Percentiles rank a stretch among this genome's conserved stretches.
Evolutionary conservation across 2,797 vertebrate species (phyloP).

Genomic region (Sternotherus odoratus): DNA sequence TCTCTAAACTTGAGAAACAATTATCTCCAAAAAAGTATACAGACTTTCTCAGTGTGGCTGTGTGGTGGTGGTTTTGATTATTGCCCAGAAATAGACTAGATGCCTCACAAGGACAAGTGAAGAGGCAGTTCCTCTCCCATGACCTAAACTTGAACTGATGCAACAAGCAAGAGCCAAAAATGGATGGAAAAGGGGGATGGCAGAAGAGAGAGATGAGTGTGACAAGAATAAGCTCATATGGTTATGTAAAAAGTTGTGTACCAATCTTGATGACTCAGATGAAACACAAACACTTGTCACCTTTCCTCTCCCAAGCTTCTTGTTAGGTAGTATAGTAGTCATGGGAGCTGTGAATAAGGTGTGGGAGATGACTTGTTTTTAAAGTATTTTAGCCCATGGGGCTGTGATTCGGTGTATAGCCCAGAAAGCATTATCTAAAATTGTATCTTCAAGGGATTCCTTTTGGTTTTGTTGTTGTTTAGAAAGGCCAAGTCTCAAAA

Average conservation of each 20-base stretch:
- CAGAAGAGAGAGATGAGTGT: background rate
- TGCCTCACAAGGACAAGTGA: background rate
- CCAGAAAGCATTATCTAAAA: too few relatives aligned
- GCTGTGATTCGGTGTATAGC: background rate
- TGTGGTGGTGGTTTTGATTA: background rate
- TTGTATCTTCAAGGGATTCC: background rate
- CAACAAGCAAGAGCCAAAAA: background rate
- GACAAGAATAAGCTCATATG: background rate
- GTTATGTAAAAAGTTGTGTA: background rate
- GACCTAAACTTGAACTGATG: background rate
- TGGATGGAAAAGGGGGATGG: constrained; percentile 13
- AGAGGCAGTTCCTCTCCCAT: background rate
- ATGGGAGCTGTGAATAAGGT: background rate
- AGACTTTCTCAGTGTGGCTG: background rate
- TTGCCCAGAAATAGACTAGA: background rate
- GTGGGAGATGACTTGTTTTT: background rate
- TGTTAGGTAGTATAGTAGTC: background rate
- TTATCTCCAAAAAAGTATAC: background rate
- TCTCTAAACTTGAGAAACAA: constrained; percentile 36
- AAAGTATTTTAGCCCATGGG: background rate
- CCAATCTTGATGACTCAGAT: background rate
- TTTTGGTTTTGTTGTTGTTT: background rate
- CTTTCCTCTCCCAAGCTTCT: background rate
- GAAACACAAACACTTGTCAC: background rate
- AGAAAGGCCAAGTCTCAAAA: constrained; percentile 50